phyloP scores from a whole-genome alignment of 2,888 invertebrate species.

The Tholera decimalis region DNA sequence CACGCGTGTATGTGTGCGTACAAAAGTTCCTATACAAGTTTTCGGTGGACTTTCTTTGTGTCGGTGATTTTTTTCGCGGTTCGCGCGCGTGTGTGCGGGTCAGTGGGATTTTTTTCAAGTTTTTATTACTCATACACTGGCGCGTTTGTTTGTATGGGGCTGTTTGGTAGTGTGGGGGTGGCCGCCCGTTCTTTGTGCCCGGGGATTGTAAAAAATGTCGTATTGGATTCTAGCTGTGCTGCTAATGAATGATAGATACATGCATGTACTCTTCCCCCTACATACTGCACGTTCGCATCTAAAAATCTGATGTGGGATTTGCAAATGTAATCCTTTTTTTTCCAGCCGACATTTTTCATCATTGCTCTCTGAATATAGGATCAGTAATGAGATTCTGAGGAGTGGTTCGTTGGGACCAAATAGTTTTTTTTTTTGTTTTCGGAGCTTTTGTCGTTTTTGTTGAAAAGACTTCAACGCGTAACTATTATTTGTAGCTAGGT shows the following conservation, averaged over 20 bases:
- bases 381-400: constrained; percentile 55
- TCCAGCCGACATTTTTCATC: constrained; percentile 65
- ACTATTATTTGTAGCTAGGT: constrained; percentile 3
- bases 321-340: constrained; percentile 72
- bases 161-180: constrained; percentile 80
- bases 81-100: constrained; percentile 84
- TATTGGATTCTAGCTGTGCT: constrained; percentile 90
- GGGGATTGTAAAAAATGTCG: constrained; percentile 91
- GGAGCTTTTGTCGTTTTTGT: constrained; percentile 49
- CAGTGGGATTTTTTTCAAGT: constrained; percentile 90
- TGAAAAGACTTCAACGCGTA: constrained; percentile 74
- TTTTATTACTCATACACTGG: constrained; percentile 79
- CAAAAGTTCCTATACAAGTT: constrained; percentile 90
- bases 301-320: constrained; percentile 85
- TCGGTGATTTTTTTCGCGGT: constrained; percentile 90
- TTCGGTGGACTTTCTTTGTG: constrained; percentile 91
- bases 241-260: constrained; percentile 91
- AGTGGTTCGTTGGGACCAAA: constrained; percentile 37
- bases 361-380: constrained; percentile 65
- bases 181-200: constrained; percentile 89
- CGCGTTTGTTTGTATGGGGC: constrained; percentile 76
- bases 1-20: constrained; percentile 73
- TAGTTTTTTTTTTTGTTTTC: constrained; percentile 34
- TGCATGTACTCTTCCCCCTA: constrained; percentile 77
- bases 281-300: constrained; percentile 76